A percentile compares a stretch with the other conserved stretches of the same genome.
These are phyloP conservation scores for Periplaneta americana DNA, from an alignment of 1,140 invertebrate genomes.

Conservation along the genomic window DNA sequence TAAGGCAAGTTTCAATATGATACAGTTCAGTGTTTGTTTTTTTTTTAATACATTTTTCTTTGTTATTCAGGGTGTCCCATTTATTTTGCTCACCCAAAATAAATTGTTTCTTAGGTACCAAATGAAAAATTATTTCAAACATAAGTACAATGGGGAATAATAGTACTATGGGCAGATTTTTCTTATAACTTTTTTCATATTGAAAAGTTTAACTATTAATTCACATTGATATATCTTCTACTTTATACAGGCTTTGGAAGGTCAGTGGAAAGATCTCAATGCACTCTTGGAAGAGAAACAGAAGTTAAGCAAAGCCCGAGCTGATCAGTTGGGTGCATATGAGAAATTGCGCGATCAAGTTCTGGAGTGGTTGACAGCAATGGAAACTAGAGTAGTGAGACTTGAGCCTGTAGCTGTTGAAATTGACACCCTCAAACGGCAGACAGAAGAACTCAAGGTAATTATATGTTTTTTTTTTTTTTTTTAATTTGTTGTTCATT, in stretches of 20 bases:
- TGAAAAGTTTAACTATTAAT: not conserved
- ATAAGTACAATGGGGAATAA: not conserved
- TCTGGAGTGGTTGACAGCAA: conserved; percentile 75
- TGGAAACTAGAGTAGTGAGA: conserved; percentile 64
- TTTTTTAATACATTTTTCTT: too few relatives aligned
- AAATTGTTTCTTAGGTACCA: not conserved
- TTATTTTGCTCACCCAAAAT: too few relatives aligned
- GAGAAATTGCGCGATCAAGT: conserved; percentile 80
- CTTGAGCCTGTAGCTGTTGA: conserved; percentile 82
- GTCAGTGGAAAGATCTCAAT: conserved; percentile 81
- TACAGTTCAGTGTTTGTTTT: too few relatives aligned
- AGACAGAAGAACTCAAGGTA: conserved; percentile 78
- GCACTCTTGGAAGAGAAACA: conserved; percentile 75
- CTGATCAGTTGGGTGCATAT: conserved; percentile 79
- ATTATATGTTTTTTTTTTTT: conserved; percentile 4
- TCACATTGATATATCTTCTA: not conserved
- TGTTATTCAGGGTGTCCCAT: too few relatives aligned
- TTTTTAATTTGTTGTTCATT: not conserved
- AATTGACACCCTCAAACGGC: conserved; percentile 73
- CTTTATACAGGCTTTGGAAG: conserved; percentile 60
- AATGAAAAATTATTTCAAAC: too few relatives aligned
- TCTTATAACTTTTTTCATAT: not conserved
- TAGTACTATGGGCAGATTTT: too few relatives aligned
- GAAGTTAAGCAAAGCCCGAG: conserved; percentile 70
- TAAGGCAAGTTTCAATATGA: conserved; percentile 47